These are phyloP conservation scores for Nibea albiflora DNA, from an alignment of 2,113 vertebrate genomes.

Conservation along the genomic window DNA sequence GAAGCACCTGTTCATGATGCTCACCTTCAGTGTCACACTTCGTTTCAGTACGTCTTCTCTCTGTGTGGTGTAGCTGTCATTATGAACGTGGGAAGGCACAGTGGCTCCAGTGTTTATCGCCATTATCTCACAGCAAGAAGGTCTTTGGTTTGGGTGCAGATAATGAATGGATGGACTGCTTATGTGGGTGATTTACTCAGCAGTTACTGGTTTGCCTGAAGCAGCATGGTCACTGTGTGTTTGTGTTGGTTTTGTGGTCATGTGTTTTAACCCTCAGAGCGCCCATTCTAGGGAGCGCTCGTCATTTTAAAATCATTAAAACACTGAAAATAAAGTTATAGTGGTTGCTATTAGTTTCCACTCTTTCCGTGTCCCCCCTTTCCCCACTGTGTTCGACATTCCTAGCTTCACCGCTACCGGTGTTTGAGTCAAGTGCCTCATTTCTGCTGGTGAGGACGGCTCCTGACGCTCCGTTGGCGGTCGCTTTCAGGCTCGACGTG, in stretches of 20 bases:
- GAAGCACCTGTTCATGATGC: not conserved
- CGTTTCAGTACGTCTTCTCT: not conserved
- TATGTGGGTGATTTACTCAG: slow-evolving; percentile 20
- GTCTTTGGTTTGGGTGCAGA: slow-evolving; percentile 2
- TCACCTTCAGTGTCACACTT: not conserved
- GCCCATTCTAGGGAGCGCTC: too few species aligned
- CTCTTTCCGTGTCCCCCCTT: too few species aligned
- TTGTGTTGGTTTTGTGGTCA: not conserved
- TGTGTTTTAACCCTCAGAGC: not conserved
- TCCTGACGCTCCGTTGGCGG: slow-evolving; percentile 78
- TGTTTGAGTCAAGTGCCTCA: too few species aligned
- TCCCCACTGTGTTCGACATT: too few species aligned
- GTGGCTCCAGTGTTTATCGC: slow-evolving; percentile 1
- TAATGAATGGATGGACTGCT: slow-evolving; percentile 6
- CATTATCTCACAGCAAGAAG: slow-evolving; percentile 14
- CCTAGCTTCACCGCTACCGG: too few species aligned
- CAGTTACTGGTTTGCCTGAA: slow-evolving; percentile 4
- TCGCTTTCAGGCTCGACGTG: slow-evolving; percentile 77
- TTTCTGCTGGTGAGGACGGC: slow-evolving; percentile 19
- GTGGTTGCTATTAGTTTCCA: slow-evolving; percentile 89
- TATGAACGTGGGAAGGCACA: not conserved
- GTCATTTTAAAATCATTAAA: too few species aligned
- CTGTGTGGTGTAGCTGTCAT: not conserved
- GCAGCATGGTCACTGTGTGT: not conserved
- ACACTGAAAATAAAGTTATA: slow-evolving; percentile 68